A percentile compares a stretch with the other conserved stretches of the same genome.
phyloP scores from a whole-genome alignment of 2,888 invertebrate genomes.

The Anagyrus pseudococci region DNA sequence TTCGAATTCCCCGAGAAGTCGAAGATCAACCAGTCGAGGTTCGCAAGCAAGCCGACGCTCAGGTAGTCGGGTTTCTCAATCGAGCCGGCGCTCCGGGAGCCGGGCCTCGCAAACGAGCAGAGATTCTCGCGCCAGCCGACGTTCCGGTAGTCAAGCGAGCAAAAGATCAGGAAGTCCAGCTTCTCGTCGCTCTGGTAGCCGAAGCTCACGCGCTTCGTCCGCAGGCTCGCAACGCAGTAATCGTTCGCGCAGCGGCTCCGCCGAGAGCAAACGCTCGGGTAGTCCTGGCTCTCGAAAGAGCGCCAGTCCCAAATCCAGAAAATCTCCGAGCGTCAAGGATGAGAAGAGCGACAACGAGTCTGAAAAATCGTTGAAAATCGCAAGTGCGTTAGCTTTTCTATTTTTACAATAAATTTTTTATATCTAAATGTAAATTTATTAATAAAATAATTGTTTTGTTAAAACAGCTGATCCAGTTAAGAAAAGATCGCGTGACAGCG shows the following conservation, averaged over 20 bases:
- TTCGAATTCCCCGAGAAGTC: conserved; percentile 54
- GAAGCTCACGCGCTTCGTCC: conserved; percentile 45
- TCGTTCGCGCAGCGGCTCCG: conserved; percentile 51
- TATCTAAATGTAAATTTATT: background rate
- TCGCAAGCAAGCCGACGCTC: conserved; percentile 43
- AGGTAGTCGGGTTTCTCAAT: conserved; percentile 41
- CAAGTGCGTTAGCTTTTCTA: conserved; percentile 38
- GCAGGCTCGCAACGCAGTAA: conserved; percentile 47
- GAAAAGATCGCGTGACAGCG: conserved; percentile 54
- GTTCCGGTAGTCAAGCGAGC: conserved; percentile 46
- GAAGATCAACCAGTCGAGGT: conserved; percentile 53
- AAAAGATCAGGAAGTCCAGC: conserved; percentile 39
- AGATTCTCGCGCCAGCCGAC: conserved; percentile 33
- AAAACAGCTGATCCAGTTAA: conserved; percentile 32
- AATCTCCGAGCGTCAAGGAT: conserved; percentile 45
- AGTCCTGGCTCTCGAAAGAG: conserved; percentile 34
- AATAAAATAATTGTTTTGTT: background rate
- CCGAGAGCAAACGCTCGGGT: conserved; percentile 37
- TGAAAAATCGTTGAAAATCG: conserved; percentile 47
- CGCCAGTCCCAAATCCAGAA: conserved; percentile 28
- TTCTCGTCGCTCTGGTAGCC: conserved; percentile 43
- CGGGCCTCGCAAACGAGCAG: conserved; percentile 45
- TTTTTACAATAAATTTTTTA: background rate
- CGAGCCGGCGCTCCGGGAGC: conserved; percentile 46
- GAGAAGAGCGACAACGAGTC: conserved; percentile 54